These are phyloP conservation scores for Thrips palmi DNA, from an alignment of 1,140 invertebrate species.

Conservation along the genomic window DNA sequence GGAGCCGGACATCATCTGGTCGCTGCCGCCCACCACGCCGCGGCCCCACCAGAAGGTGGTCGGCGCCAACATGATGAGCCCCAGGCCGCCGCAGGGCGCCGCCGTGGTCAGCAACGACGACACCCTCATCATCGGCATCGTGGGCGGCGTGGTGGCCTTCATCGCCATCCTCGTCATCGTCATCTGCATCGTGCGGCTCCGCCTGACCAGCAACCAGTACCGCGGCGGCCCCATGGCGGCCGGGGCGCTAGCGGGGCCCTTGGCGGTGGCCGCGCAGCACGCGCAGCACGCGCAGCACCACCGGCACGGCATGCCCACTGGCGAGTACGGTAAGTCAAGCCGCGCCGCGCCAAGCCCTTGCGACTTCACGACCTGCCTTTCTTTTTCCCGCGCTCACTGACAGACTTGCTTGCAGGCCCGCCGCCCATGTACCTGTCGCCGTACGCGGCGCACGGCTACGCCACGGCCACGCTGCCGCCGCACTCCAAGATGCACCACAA, in stretches of 20 bases:
- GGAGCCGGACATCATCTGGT: constrained; percentile 76
- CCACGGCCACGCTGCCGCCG: constrained; percentile 17
- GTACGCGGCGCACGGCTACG: constrained; percentile 15
- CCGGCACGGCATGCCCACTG: not conserved
- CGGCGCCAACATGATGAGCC: constrained; percentile 32
- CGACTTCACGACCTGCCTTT: not conserved
- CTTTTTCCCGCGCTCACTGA: constrained; percentile 9
- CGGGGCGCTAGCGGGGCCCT: constrained; percentile 28
- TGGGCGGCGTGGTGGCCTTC: constrained; percentile 76
- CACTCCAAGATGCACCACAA: too few species aligned
- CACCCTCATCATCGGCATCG: constrained; percentile 78
- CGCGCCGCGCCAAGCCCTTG: not conserved
- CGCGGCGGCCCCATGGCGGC: constrained; percentile 40
- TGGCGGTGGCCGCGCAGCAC: constrained; percentile 1
- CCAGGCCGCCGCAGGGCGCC: constrained; percentile 19
- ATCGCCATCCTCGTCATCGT: constrained; percentile 73
- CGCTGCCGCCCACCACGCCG: constrained; percentile 42
- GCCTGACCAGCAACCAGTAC: constrained; percentile 45
- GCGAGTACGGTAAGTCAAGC: not conserved
- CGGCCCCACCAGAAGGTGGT: constrained; percentile 31
- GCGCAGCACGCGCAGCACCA: constrained; percentile 5
- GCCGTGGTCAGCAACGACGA: constrained; percentile 61
- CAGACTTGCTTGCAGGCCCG: too few species aligned
- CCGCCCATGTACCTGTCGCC: constrained; percentile 12
- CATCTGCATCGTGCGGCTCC: constrained; percentile 61